These are phyloP conservation scores for Oxygymnocypris stewartii DNA, from an alignment of 2,113 vertebrate species.

Conservation along the genomic window DNA sequence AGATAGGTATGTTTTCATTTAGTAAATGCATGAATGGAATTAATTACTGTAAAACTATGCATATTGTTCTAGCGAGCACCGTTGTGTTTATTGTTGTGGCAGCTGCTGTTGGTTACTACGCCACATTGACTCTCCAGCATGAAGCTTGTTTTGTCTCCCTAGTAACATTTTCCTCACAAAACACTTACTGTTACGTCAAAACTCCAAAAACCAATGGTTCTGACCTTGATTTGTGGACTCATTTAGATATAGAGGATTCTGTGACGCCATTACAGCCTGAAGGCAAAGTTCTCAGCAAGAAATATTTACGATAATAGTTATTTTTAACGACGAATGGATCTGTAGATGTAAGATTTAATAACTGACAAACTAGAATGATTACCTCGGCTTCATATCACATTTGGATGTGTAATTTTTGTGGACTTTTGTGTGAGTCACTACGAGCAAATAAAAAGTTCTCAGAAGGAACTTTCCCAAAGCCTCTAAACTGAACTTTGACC, in stretches of 20 bases:
- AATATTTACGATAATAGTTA: neutral
- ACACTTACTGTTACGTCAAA: slow-evolving; percentile 47
- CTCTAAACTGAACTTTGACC: slow-evolving; percentile 46
- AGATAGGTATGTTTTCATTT: slow-evolving; percentile 23
- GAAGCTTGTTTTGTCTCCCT: slow-evolving; percentile 58
- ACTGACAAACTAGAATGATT: neutral
- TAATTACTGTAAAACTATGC: slow-evolving; percentile 36
- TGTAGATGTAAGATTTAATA: neutral
- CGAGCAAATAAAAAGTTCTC: slow-evolving; percentile 27
- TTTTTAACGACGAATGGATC: too few species aligned
- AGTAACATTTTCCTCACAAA: slow-evolving; percentile 55
- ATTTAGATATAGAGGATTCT: neutral
- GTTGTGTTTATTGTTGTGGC: slow-evolving; percentile 57
- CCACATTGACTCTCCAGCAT: slow-evolving; percentile 40
- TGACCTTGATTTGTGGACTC: slow-evolving; percentile 37
- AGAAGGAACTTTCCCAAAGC: slow-evolving; percentile 3
- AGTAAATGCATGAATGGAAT: slow-evolving; percentile 24
- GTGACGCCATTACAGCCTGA: neutral
- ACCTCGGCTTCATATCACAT: neutral
- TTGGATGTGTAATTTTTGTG: slow-evolving; percentile 32
- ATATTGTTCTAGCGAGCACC: neutral
- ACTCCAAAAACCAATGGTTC: slow-evolving; percentile 15
- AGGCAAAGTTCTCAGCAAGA: neutral
- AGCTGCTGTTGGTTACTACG: slow-evolving; percentile 59
- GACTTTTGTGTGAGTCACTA: slow-evolving; percentile 42